Percentiles rank a stretch among this genome's conserved stretches.
Conservation (phyloP, 2,113 vertebrate genomes). For the Ictidomys tridecemlineatus region DNA sequence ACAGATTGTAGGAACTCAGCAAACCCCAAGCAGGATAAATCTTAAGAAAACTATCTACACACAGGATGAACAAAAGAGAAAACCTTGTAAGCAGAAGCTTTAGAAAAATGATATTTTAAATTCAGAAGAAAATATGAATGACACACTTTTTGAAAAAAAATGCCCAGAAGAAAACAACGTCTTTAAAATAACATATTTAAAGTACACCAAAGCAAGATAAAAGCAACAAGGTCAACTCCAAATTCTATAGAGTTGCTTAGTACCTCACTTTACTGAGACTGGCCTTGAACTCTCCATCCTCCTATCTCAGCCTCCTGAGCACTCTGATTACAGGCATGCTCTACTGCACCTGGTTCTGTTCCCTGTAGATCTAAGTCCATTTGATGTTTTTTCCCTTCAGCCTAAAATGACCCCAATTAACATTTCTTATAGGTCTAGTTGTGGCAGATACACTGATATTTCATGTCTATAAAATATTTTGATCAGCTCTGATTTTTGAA, state of each 20-base stretch:
- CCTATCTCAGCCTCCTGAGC: too few species aligned
- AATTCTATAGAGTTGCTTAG: background rate
- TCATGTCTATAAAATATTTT: too few species aligned
- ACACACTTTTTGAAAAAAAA: background rate
- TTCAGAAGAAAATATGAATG: background rate
- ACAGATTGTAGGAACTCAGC: background rate
- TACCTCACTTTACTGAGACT: too few species aligned
- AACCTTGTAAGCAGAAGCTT: background rate
- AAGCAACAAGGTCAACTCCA: background rate
- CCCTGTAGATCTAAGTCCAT: too few species aligned
- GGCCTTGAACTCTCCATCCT: too few species aligned
- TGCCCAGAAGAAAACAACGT: background rate
- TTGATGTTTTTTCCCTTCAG: too few species aligned
- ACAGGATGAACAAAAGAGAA: background rate
- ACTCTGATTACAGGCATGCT: too few species aligned
- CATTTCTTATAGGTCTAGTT: too few species aligned
- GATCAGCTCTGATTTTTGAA: too few species aligned
- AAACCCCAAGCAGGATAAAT: background rate
- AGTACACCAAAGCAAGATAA: background rate
- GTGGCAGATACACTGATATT: too few species aligned
- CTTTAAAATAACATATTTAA: background rate
- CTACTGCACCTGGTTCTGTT: too few species aligned
- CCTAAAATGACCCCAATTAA: too few species aligned
- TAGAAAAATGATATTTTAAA: background rate
- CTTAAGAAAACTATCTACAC: background rate